Conservation (phyloP, 2,797 vertebrate genomes). For the Pseudochirops cupreus region DNA sequence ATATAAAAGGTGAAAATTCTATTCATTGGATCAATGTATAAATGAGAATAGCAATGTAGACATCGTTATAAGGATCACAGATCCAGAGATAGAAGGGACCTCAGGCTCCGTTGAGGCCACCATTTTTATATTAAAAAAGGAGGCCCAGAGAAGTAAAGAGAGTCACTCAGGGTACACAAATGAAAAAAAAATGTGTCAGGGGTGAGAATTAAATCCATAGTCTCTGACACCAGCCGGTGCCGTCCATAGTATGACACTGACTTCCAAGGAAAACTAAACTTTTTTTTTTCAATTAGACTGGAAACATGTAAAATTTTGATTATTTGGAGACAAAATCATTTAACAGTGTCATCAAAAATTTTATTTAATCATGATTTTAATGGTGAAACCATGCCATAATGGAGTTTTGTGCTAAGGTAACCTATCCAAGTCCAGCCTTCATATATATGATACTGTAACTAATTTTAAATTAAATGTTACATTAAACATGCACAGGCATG, state of each 20-base stretch:
- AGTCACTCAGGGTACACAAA: neutral
- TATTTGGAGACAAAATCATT: neutral
- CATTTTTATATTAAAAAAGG: neutral
- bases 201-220: neutral
- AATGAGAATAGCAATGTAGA: constrained; percentile 7
- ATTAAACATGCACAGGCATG: neutral
- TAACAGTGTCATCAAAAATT: neutral
- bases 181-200: neutral
- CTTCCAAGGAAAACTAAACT: too few species aligned
- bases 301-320: neutral
- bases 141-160: neutral
- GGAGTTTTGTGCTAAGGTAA: neutral
- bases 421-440: neutral
- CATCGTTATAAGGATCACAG: neutral
- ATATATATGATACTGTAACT: neutral
- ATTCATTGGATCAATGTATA: neutral
- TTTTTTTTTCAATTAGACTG: neutral
- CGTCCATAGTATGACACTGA: neutral
- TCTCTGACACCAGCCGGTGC: neutral
- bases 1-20: neutral
- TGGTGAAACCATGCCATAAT: neutral
- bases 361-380: neutral
- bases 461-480: neutral
- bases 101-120: neutral
- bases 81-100: neutral